A percentile compares a stretch with the other conserved stretches of the same genome.
phyloP scores from a whole-genome alignment of 2,888 invertebrate genomes.

The Eupithecia subumbrata region DNA sequence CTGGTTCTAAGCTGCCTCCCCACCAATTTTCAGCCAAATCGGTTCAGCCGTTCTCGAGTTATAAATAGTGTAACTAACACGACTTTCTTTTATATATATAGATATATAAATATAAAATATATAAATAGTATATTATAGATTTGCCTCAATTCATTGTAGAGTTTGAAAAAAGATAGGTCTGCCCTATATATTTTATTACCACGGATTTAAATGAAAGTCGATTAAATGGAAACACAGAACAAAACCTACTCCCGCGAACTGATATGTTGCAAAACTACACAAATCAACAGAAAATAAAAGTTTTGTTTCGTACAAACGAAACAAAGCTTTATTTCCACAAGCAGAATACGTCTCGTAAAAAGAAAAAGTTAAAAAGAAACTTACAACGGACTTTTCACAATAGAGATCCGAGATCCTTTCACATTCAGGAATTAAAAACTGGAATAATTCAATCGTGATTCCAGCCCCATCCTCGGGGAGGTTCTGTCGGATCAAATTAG shows the following conservation, averaged over 20 bases:
- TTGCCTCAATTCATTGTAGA: too few species aligned
- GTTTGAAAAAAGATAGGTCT: too few species aligned
- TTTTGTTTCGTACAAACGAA: slow-evolving; percentile 4
- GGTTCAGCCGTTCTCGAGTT: too few species aligned
- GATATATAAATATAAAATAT: too few species aligned
- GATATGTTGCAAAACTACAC: slow-evolving; percentile 11
- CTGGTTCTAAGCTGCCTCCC: too few species aligned
- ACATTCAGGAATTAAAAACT: slow-evolving; percentile 52
- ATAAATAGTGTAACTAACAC: too few species aligned
- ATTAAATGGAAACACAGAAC: neutral
- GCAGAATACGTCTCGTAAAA: slow-evolving; percentile 27
- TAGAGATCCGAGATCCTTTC: slow-evolving; percentile 34
- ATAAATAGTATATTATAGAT: too few species aligned
- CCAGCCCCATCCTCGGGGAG: slow-evolving; percentile 44
- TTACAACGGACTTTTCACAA: slow-evolving; percentile 31
- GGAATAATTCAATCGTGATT: slow-evolving; percentile 49
- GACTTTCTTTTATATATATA: too few species aligned
- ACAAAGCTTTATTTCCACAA: slow-evolving; percentile 15
- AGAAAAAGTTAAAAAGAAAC: slow-evolving; percentile 26
- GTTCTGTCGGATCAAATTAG: neutral
- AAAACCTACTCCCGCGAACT: slow-evolving; percentile 6
- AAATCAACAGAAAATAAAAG: neutral
- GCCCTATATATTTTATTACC: too few species aligned
- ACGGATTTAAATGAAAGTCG: neutral
- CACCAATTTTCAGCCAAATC: too few species aligned